A percentile compares a stretch with the other conserved stretches of the same genome.
Conservation (phyloP, 2,888 invertebrate genomes). For the Eulithis testata region DNA sequence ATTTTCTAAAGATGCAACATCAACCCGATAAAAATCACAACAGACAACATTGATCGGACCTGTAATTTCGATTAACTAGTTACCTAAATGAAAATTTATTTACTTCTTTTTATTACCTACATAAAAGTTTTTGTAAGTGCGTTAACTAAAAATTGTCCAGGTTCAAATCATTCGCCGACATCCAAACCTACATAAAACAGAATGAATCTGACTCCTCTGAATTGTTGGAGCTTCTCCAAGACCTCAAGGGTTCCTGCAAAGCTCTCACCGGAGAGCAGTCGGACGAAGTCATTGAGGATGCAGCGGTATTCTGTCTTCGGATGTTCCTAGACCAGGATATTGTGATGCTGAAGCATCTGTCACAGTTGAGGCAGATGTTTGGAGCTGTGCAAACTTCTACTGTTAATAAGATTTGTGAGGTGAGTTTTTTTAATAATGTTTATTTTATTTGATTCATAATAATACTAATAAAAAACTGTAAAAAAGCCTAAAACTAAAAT, state of each 20-base stretch:
- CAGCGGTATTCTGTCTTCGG: conserved; percentile 84
- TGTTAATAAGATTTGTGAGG: conserved; percentile 85
- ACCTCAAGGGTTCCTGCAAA: conserved; percentile 65
- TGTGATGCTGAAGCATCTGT: conserved; percentile 84
- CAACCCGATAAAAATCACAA: conserved; percentile 17
- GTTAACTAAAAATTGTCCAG: conserved; percentile 54
- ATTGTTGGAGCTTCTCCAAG: conserved; percentile 62
- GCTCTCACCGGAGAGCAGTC: conserved; percentile 83
- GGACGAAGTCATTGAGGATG: conserved; percentile 86
- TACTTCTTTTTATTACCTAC: no score
- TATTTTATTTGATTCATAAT: no score
- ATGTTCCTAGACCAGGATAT: conserved; percentile 86
- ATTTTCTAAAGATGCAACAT: conserved; percentile 8
- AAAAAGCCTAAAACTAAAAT: no score
- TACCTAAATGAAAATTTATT: conserved; percentile 2
- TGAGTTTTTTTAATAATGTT: conserved; percentile 47
- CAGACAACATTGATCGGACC: conserved; percentile 2
- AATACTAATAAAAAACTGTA: no score
- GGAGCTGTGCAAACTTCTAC: conserved; percentile 82
- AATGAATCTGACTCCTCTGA: conserved; percentile 60
- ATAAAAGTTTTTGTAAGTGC: no score
- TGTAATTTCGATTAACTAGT: conserved; percentile 9
- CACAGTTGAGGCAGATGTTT: conserved; percentile 85
- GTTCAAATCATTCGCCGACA: conserved; percentile 77
- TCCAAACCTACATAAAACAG: conserved; percentile 72